Evolutionary conservation across 2,113 vertebrate genomes (phyloP), one percentile per base, ranked within the genome.

Genomic region (Xenopus tropicalis): DNA sequence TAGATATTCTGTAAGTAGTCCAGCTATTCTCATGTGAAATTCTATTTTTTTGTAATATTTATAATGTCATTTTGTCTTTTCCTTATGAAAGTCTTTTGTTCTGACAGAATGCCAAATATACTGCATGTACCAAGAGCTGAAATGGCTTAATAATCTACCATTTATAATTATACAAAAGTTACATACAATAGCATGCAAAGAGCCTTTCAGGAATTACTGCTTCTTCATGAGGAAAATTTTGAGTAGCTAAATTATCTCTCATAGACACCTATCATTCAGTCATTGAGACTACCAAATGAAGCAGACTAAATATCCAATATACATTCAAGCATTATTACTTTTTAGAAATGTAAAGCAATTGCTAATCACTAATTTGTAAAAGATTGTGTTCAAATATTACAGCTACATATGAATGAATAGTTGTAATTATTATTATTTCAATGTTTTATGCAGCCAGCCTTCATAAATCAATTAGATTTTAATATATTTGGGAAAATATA

Each of bases 141-240:
- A 7, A 42, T 24, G 43, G 46, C 64, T 72, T 54, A 65, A 56
- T 65, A 42, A 46, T 52, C n/a, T 11, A 24, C 48, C 46, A 29
- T 21, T 54, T 25, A 17, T 22, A 54, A 37, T 71, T 51, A 14
- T 29, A 52, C 23, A 62, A 12, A 63, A 21, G 64, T 72, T 64
- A 43, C 29, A 42, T 61, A 13, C 29, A 21, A 48, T 67, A 74
- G 42, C 48, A 74, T 66, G 72, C 63, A 61, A 54, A 17, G 61
- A 58, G 42, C 29, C 56, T 17, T 37, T 59, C 64, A 8, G 20
- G 43, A 74, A 74, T 74, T 67, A 74, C 54, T 20, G 63, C 72
- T 74, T 61, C 37, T 74, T 74, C 67, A 74, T 74, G 72, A 74
- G 64, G 72, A 74, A 74, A 74, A 74, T 74, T 74, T 67, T 74